Conservation (phyloP, 2,797 vertebrate genomes). For the Sandelia bainsii region DNA sequence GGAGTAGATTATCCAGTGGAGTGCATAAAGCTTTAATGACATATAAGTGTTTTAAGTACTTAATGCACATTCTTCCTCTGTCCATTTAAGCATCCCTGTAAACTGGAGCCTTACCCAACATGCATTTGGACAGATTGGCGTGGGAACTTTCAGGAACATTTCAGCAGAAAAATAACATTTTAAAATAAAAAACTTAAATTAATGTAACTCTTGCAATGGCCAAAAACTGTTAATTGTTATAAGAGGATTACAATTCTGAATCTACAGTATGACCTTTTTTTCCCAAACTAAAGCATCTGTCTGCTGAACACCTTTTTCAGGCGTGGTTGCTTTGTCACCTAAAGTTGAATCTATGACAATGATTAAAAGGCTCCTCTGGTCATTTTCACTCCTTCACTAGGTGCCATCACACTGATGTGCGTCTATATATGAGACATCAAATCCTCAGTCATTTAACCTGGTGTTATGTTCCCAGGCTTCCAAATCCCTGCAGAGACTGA, state of each 20-base stretch:
- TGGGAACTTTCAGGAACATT: not conserved
- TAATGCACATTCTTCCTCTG: no score
- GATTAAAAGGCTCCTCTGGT: slow-evolving; percentile 60
- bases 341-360: slow-evolving; percentile 8
- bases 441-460: slow-evolving; percentile 73
- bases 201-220: no score
- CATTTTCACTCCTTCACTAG: slow-evolving; percentile 45
- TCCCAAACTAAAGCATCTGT: not conserved
- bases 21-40: no score
- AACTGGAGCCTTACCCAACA: no score
- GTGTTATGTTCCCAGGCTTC: slow-evolving; percentile 73
- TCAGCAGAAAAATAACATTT: not conserved
- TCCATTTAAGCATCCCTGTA: no score
- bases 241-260: not conserved
- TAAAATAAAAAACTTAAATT: not conserved
- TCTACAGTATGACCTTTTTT: not conserved
- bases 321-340: slow-evolving; percentile 30
- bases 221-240: not conserved
- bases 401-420: slow-evolving; percentile 54
- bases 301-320: slow-evolving; percentile 11
- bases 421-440: slow-evolving; percentile 76
- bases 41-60: no score
- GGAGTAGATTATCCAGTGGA: no score
- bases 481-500: slow-evolving; percentile 74
- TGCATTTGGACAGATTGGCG: no score